Evolutionary conservation across 2,113 vertebrate genomes (phyloP).

Genomic region (Psilopogon haemacephalus): DNA sequence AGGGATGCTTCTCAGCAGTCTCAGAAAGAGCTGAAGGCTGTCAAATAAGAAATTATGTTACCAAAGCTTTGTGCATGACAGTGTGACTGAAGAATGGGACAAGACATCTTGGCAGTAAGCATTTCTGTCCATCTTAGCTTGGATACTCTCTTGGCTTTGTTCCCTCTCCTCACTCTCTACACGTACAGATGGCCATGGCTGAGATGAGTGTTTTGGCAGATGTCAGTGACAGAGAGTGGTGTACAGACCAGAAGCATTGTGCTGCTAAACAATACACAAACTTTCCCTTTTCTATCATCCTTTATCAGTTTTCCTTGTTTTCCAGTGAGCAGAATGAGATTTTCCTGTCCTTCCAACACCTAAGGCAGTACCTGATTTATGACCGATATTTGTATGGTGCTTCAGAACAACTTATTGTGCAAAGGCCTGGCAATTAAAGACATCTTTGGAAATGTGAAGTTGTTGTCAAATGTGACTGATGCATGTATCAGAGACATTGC

Average conservation of each 20-base stretch:
- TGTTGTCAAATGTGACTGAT: background rate
- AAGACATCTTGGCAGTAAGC: background rate
- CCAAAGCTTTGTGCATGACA: fast-evolving
- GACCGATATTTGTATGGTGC: background rate
- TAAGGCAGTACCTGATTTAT: background rate
- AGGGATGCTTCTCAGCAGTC: background rate
- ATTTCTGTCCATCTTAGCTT: background rate
- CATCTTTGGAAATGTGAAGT: background rate
- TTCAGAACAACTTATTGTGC: background rate
- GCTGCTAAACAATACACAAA: background rate
- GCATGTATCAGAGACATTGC: background rate
- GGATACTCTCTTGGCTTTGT: background rate
- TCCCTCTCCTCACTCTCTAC: background rate
- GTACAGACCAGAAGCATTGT: background rate
- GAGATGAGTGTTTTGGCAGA: background rate
- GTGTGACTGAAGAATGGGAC: background rate
- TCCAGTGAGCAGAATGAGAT: background rate
- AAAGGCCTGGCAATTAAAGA: background rate
- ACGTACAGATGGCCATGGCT: fast-evolving
- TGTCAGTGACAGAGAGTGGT: no score
- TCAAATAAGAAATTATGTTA: background rate
- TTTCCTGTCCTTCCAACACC: background rate
- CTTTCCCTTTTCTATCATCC: background rate
- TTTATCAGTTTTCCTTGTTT: background rate
- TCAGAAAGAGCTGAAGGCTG: background rate